Evolutionary conservation across 2,888 invertebrate species (phyloP).

Genomic region (Polydrusus tereticollis): DNA sequence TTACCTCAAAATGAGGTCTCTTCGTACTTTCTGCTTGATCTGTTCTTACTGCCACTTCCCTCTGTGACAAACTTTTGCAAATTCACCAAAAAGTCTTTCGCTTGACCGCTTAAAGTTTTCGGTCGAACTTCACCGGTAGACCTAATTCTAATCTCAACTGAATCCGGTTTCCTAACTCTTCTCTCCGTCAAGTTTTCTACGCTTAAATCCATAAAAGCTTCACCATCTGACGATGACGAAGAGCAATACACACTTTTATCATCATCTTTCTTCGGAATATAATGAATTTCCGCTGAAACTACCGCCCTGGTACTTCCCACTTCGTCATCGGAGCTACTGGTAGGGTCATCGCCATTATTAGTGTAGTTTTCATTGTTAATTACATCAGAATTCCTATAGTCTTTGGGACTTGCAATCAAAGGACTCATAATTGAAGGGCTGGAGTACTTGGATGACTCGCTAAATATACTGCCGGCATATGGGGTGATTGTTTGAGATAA

Average conservation of each 20-base stretch:
- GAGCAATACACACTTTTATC: conserved; percentile 1
- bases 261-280: conserved; percentile 1
- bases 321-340: conserved; percentile 26
- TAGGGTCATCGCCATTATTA: conserved; percentile 10
- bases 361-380: conserved; percentile 12
- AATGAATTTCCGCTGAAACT: conserved; percentile 28
- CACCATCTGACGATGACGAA: conserved; percentile 35
- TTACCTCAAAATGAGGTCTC: conserved; percentile 48
- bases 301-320: conserved; percentile 14
- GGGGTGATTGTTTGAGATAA: conserved; percentile 10
- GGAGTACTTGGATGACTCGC: conserved; percentile 35
- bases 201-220: conserved; percentile 50
- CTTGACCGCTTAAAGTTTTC: conserved; percentile 40
- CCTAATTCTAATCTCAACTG: conserved; percentile 16
- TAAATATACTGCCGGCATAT: conserved; percentile 9
- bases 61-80: conserved; percentile 47
- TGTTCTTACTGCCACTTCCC: conserved; percentile 17
- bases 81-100: conserved; percentile 46
- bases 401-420: conserved; percentile 1
- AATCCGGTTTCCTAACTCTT: conserved; percentile 9
- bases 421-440: conserved; percentile 43
- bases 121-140: conserved; percentile 12
- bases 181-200: conserved; percentile 40
- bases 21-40: conserved; percentile 42
- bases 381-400: conserved; percentile 21